Conservation (phyloP, 2,888 invertebrate species). For the Steinernema scapterisci region DNA sequence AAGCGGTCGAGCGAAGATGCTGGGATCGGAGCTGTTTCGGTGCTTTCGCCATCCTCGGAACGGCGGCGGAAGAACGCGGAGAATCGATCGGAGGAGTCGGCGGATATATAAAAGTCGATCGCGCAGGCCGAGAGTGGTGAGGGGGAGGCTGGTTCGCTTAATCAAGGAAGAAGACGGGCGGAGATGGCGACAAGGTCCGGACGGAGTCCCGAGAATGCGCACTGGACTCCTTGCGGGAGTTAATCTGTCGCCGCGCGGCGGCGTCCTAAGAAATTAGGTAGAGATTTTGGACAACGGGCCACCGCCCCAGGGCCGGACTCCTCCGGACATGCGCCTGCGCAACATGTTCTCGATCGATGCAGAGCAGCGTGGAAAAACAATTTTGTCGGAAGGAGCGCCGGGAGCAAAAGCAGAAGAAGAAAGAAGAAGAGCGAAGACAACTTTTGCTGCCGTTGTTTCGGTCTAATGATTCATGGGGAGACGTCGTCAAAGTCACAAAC, state of each 20-base stretch:
- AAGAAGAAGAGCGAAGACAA: slow-evolving; percentile 31
- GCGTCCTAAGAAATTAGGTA: slow-evolving; percentile 28
- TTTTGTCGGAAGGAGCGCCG: slow-evolving; percentile 23
- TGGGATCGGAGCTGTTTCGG: neutral
- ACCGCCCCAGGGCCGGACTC: neutral
- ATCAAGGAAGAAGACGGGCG: slow-evolving; percentile 24
- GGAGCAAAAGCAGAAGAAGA: slow-evolving; percentile 35
- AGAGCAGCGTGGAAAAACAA: slow-evolving; percentile 10
- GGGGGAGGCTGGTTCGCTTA: slow-evolving; percentile 11
- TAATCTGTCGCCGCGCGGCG: slow-evolving; percentile 26
- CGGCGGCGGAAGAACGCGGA: neutral
- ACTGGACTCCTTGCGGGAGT: slow-evolving; percentile 3
- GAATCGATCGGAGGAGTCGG: slow-evolving; percentile 5
- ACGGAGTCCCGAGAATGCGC: neutral
- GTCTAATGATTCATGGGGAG: slow-evolving; percentile 9
- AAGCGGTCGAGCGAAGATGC: neutral
- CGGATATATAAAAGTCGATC: slow-evolving; percentile 25
- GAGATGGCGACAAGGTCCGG: slow-evolving; percentile 2
- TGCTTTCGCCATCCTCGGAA: neutral
- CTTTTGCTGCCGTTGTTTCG: neutral
- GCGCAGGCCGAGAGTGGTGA: slow-evolving; percentile 19
- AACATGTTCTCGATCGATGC: slow-evolving; percentile 21
- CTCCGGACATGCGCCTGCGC: neutral
- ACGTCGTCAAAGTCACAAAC: neutral
- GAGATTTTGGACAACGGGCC: slow-evolving; percentile 18